phyloP scores from a whole-genome alignment of 2,113 vertebrate species.

The Nanorana parkeri region DNA sequence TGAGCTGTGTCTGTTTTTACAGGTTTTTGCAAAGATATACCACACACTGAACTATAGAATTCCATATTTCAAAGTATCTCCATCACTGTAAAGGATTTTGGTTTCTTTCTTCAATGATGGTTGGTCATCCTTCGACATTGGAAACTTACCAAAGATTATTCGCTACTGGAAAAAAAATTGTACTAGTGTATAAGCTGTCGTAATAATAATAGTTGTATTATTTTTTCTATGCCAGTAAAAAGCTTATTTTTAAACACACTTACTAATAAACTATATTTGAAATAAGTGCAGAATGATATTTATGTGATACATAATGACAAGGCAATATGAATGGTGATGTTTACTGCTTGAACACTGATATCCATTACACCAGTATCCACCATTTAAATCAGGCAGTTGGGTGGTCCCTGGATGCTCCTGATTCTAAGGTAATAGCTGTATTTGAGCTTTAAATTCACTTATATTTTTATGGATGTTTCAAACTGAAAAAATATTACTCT shows the following conservation, averaged over 20 bases:
- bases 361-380: no score
- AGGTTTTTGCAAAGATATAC: constrained; percentile 45
- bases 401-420: no score
- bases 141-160: neutral
- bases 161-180: neutral
- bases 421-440: no score
- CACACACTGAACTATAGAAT: constrained; percentile 38
- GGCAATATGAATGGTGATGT: neutral
- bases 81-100: neutral
- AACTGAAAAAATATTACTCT: no score
- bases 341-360: no score
- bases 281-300: neutral
- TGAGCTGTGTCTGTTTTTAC: neutral
- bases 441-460: no score
- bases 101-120: neutral
- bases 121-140: neutral
- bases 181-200: neutral
- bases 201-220: neutral
- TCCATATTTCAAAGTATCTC: neutral
- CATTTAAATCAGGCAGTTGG: no score
- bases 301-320: neutral
- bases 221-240: neutral
- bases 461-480: no score
- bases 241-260: neutral
- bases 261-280: constrained; percentile 37